phyloP scores from a whole-genome alignment of 2,888 invertebrate species.

The Thecophora atra region DNA sequence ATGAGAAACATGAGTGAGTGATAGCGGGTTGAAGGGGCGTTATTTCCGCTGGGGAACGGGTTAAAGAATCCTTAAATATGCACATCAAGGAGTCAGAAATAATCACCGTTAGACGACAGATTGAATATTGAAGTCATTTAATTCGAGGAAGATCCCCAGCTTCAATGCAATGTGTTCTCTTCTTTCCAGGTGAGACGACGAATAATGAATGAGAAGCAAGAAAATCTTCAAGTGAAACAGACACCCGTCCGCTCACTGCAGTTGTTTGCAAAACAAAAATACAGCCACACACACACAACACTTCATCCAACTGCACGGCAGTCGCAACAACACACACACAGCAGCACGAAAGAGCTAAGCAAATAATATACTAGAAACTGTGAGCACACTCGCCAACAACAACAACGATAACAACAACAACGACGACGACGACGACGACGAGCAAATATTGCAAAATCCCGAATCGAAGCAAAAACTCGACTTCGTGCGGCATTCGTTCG shows the following conservation, averaged over 20 bases:
- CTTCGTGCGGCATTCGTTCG: constrained; percentile 56
- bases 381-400: not conserved
- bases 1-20: no score
- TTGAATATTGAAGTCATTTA: not conserved
- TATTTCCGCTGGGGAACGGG: no score
- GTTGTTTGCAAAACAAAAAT: constrained; percentile 32
- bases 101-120: no score
- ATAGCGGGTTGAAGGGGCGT: no score
- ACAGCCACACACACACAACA: constrained; percentile 32
- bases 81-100: no score
- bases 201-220: not conserved
- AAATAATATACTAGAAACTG: constrained; percentile 21
- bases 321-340: constrained; percentile 38
- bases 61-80: no score
- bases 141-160: no score
- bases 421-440: not conserved
- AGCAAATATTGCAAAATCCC: constrained; percentile 46
- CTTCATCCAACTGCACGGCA: constrained; percentile 14
- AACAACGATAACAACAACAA: not conserved
- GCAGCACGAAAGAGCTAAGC: constrained; percentile 25
- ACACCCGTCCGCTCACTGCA: constrained; percentile 24
- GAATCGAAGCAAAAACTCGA: constrained; percentile 49
- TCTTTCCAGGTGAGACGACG: not conserved
- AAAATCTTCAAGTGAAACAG: not conserved
- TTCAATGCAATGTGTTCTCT: not conserved